Evolutionary conservation across 1,140 invertebrate species (phyloP), one percentile per base, ranked within the genome.

Genomic region (Papilio helenus): DNA sequence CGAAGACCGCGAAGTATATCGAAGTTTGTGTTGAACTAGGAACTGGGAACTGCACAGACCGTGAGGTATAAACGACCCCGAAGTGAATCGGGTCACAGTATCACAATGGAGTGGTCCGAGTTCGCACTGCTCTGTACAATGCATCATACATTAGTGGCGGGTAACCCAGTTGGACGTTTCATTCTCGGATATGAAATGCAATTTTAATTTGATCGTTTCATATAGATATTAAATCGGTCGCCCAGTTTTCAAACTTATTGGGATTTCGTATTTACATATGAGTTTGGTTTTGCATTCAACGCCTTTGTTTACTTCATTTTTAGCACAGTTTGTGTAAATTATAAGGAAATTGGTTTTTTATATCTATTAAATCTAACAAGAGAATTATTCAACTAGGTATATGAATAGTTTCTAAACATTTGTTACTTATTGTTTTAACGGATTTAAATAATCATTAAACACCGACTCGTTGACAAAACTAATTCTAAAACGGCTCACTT

Each of bases 81-180:
- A 39, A 29, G 20, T 14, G 68, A 87, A 86, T 81, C 80, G 82
- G 86, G 86, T 85, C 86, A 87, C 80, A 80, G 79, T 83, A 83
- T 83, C 81, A 85, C 83, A 86, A 86, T 84, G 79, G 82, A 49
- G 79, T 79, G 79, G 83, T 80, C 83, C 79, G 81, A 80, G 83
- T 84, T 83, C 82, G 82, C 82, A 80, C 81, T 87, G 81, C 79
- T 81, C 80, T 71, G 68, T 80, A 81, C 81, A 83, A 86, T 86
- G 86, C 82, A 85, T 87, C 79, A 85, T 86, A 82, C 84, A 84
- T 86, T 85, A 85, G 81, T 86, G 82, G 61, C 29, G 74, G 72
- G 46, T 80, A 68, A 77, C 34, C 55, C 58, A 42, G 78, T 74
- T 79, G 79, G 55, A 71, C 44, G 49, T 49, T 79, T 34, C 80